Evolutionary conservation across 2,797 vertebrate species (phyloP), one percentile per base, ranked within the genome.

Genomic region (Alectoris magna): DNA sequence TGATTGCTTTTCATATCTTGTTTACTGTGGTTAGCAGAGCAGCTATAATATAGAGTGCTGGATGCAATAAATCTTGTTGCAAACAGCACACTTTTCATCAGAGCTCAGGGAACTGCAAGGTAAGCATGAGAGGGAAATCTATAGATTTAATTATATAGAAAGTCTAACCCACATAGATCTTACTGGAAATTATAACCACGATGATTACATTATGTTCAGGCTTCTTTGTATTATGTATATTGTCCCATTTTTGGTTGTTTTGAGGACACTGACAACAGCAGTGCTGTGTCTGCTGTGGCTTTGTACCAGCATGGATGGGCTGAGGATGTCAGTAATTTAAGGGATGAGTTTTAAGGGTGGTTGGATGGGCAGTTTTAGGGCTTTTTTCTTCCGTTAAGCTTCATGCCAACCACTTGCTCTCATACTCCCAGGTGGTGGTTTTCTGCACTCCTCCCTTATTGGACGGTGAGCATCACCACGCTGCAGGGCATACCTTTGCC

Each of bases 1-100:
- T 96, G 95, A 97, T 97, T 96, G 93, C 96, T 96, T 96, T 96
- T 96, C 93, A 84, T 96, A 93, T 94, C 96, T 97, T 97, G 96
- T 96, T 96, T 97, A 95, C 94, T 91, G 95, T 94, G 94, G 87
- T 96, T 97, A 96, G 91, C 60, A 31, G 94, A 97, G 94, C 94
- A 95, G 91, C 88, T 93, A 94, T 96, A 96, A 97, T 96, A 68
- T 22, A 82, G 84, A 96, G 92, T 87, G 93, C 79, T 94, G 59
- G 94, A 88, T 89, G 95, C 95, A 96, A 97, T 97, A 97, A 97
- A 97, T 97, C 96, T 96, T 96, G 87, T 71, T 82, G 90, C 10
- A 2, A 90, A 79, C 91, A 69, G 89, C 81, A 19, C 38, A 67
- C 88, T 95, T 96, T 95, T 96, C 95, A 95, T 94, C 95, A 90